Percentiles rank a stretch among this genome's conserved stretches.
Conservation (phyloP, 2,797 vertebrate species). For the Channallabes apus region DNA sequence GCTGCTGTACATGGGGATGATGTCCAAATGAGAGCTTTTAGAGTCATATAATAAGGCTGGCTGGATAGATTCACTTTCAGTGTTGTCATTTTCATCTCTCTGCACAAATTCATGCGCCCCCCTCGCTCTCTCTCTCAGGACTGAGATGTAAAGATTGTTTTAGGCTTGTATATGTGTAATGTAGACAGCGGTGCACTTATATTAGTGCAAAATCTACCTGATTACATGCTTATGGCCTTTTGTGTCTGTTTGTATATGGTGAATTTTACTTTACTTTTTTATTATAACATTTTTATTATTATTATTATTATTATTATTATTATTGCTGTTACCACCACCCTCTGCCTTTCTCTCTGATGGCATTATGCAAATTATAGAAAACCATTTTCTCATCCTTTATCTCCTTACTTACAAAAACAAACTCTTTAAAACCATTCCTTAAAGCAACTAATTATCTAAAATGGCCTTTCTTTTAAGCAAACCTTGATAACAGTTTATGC, state of each 20-base stretch:
- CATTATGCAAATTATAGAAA: too few relatives aligned
- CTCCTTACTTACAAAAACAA: too few relatives aligned
- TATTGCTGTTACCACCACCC: too few relatives aligned
- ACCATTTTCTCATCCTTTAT: too few relatives aligned
- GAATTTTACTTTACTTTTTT: too few relatives aligned
- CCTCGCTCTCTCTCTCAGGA: background rate
- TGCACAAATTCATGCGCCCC: background rate
- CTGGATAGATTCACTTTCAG: conserved; percentile 27
- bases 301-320: conserved; percentile 3
- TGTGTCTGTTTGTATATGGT: background rate
- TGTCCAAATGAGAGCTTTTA: conserved; percentile 42
- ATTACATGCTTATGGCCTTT: background rate
- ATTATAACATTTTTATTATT: background rate
- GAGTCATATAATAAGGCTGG: conserved; percentile 42
- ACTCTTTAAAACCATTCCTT: too few relatives aligned
- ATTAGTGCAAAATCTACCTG: background rate
- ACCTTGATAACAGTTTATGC: too few relatives aligned
- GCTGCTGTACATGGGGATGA: conserved; percentile 28
- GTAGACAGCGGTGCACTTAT: background rate
- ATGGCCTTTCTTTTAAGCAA: too few relatives aligned
- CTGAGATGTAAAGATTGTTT: background rate
- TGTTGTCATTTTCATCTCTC: conserved; percentile 32
- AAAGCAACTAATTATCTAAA: too few relatives aligned
- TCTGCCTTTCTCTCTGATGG: too few relatives aligned
- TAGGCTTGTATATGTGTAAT: background rate